Evolutionary conservation across 2,888 invertebrate species (phyloP), one percentile per base, ranked within the genome.

Genomic region (Watsonalla binaria): DNA sequence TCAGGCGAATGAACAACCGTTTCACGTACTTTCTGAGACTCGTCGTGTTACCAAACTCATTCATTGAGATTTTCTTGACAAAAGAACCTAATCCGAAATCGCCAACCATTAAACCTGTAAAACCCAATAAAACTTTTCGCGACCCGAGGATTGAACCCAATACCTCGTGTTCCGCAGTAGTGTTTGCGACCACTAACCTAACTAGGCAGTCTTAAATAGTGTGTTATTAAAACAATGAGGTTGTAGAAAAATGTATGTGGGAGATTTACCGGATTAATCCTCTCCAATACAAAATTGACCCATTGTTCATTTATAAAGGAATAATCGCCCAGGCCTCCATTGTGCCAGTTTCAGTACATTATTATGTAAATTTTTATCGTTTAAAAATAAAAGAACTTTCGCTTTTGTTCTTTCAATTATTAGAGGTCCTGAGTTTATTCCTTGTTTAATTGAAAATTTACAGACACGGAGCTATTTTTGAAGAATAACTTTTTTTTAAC

Each of bases 271-370:
- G 13, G 45, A 54, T 62, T 62, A 62, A 59, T 58, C 63, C 60
- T 48, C 54, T 51, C 54, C 56, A 58, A 56, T 63, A 63, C 56
- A 62, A 62, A 65, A 66, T 63, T 65, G 64, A 61, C 55, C 65
- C 58, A 62, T 68, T 68, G 66, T 68, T 58, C 63, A 58, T 58
- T 62, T 56, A 52, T 51, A 54, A 51, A 56, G 54, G 55, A 52
- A 62, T 58, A 58, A 62, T 56, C 53, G 56, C 47, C 42, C 24
- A 47, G 42, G 37, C 15, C 9, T 35, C 49, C 49, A 45, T 50
- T 53, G 52, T 54, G 45, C 37, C 35, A 47, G 45, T 47, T 51
- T 57, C 55, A 49, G 48, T 51, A 51, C 39, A 47, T 53, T 57
- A 55, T 59, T 57, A 57, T 59, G 57, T 55, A 57, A 57, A 59